Base-by-base conservation (phyloP, 2,888 invertebrate genomes). In the Polydesmus complanatus region DNA sequence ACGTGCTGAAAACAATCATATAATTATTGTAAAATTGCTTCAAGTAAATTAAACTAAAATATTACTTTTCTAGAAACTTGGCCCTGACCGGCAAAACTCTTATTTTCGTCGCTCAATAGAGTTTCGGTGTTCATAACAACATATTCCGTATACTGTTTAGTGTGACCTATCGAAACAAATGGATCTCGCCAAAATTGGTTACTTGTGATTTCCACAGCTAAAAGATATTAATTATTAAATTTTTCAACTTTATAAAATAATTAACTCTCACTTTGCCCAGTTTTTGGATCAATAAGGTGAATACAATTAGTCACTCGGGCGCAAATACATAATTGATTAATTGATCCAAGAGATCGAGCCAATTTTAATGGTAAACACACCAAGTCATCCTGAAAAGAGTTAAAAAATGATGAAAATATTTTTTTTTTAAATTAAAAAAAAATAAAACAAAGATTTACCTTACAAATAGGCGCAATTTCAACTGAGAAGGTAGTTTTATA, bases 401-500 rank as follows among this genome's bases (percentile, higher is more conserved):
- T 22, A 52, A 61, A 54, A 54, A 1, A 60, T 27, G 22, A n/a
- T 27, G n/a, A n/a, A 52, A 52, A 37, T 27, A 27, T 14, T n/a
- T 3, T 8, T 14, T n/a, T 26, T 54, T 21, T 11, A 19, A 52
- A 14, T 52, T 52, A 18, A 14, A 52, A 52, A 21, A 52, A 52
- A 52, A 14, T 14, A 25, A 26, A 14, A 56, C 5, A 11, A 5
- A 27, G n/a, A 72, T 89, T 89, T 72, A 94, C 91, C 75, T 95
- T 96, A 21, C 96, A 96, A 60, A 98, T 74, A 0, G 98, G 97
- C 0, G 92, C 93, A 68, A 99, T 89, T 74, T 98, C 96, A 65
- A 98, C 85, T 64, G 90, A 88, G 68, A 71, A 79, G 3, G 94
- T 89, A 72, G 88, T 89, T 75, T 99, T 99, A 76, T 95, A 97